Conservation (phyloP, 2,797 vertebrate species). For the Alauda arvensis region DNA sequence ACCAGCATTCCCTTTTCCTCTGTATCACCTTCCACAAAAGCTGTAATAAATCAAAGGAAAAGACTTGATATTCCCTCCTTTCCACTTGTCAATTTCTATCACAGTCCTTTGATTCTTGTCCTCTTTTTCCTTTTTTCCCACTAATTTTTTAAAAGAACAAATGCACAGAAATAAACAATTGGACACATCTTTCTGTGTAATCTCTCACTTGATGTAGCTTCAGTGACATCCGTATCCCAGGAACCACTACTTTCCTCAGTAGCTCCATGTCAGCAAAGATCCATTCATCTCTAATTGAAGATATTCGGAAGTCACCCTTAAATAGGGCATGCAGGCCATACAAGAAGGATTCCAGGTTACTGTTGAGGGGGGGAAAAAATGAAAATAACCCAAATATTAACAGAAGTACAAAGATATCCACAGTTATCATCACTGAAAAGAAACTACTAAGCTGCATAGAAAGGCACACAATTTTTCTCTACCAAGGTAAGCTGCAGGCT, state of each 20-base stretch:
- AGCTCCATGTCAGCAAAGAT: slow-evolving; percentile 99
- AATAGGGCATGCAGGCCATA: slow-evolving; percentile 96
- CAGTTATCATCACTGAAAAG: not conserved
- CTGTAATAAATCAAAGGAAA: not conserved
- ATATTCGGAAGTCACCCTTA: slow-evolving; percentile 98
- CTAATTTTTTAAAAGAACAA: not conserved
- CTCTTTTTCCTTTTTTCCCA: not conserved
- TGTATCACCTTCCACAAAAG: not conserved
- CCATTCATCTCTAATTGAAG: slow-evolving; percentile 96
- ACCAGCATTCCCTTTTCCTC: not conserved
- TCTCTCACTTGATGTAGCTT: slow-evolving; percentile 92
- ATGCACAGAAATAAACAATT: not conserved
- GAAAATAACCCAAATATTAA: slow-evolving; percentile 11
- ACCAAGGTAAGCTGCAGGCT: not conserved
- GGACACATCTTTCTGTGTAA: not conserved
- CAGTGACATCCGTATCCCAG: slow-evolving; percentile 96
- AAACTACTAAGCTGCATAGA: not conserved
- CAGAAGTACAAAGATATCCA: not conserved
- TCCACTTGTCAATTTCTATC: not conserved
- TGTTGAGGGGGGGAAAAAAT: slow-evolving; percentile 42
- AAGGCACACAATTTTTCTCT: not conserved
- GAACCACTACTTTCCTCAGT: slow-evolving; percentile 94
- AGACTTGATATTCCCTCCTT: not conserved
- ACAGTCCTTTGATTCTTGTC: not conserved
- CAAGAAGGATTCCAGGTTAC: slow-evolving; percentile 96